Base-by-base conservation (phyloP, 2,888 invertebrate species). In the Sthenelais limicola region DNA sequence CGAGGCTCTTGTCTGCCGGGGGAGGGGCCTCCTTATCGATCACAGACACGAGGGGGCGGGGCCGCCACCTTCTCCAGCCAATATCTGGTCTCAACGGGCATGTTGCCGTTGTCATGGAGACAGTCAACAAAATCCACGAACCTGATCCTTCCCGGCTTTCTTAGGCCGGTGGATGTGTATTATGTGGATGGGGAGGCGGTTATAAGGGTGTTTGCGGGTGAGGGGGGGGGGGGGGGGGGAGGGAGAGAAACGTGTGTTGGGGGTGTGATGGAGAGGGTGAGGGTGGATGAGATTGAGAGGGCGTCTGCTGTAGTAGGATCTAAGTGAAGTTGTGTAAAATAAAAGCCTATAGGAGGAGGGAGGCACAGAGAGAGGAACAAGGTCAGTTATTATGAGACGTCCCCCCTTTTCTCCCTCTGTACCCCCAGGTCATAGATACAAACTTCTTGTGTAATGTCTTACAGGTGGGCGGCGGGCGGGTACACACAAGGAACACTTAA, bases 31-130 rank as follows among this genome's bases (percentile, higher is more conserved):
- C 12, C 21, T 7, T 24, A 35, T 62, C 62, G 38, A 62, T 62
- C 62, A 5, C 1, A 1, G 56, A 21, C 56, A 15, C 4, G 43
- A 43, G 62, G 38, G 62, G 62, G 38, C 38, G 62, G 62, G 62
- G 38, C 38, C n/a, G 4, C 9, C 26, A 9, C 32, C 12, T 43
- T 18, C 21, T 15, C 56, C 33, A 62, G 35, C 62, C 62, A 62
- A 62, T 62, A 7, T 35, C 35, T 21, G 62, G 21, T 43, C 5
- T 35, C 62, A 35, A 62, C 62, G 43, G 62, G 43, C 62, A 38
- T 24, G 35, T 43, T 43, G 62, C 24, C 62, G 62, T 62, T 62
- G 38, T 43, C 62, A 62, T 62, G 62, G 62, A 62, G 62, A 62
- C 21, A 38, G 62, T 62, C 62, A 62, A 62, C 62, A 62, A 62